These are phyloP conservation scores for Drosophila kanekoi DNA, from an alignment of 2,888 invertebrate genomes.

Conservation along the genomic window DNA sequence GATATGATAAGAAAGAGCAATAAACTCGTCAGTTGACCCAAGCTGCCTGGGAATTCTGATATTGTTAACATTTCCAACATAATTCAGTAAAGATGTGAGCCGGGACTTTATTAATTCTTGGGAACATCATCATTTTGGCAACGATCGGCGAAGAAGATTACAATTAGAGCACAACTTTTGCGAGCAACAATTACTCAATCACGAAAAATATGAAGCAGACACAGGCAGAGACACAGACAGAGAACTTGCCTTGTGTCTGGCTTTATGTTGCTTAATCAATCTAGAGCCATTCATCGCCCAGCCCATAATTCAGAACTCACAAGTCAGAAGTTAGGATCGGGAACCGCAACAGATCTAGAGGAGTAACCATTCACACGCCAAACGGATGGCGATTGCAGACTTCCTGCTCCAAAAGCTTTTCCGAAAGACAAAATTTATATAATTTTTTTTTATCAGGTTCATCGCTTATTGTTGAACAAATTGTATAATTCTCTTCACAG, in stretches of 20 bases:
- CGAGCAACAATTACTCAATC: slow-evolving; percentile 62
- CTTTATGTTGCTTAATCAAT: slow-evolving; percentile 56
- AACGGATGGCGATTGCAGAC: slow-evolving; percentile 68
- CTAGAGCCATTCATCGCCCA: slow-evolving; percentile 23
- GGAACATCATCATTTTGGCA: slow-evolving; percentile 62
- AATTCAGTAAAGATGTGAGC: slow-evolving; percentile 23
- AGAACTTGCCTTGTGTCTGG: slow-evolving; percentile 25
- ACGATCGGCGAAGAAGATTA: slow-evolving; percentile 56
- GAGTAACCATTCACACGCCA: slow-evolving; percentile 65
- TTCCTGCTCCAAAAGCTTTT: slow-evolving; percentile 68
- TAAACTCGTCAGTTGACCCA: slow-evolving; percentile 47
- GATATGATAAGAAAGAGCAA: slow-evolving; percentile 61
- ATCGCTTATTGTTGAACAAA: slow-evolving; percentile 64
- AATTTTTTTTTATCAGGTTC: slow-evolving; percentile 72
- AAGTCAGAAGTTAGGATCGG: slow-evolving; percentile 25
- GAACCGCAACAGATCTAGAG: slow-evolving; percentile 22
- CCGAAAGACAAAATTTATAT: slow-evolving; percentile 70
- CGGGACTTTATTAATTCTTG: slow-evolving; percentile 41
- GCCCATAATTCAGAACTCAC: slow-evolving; percentile 25
- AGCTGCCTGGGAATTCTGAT: slow-evolving; percentile 23
- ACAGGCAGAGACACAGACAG: neutral
- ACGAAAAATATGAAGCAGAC: slow-evolving; percentile 9
- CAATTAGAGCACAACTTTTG: slow-evolving; percentile 68
- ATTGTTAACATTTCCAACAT: slow-evolving; percentile 31
- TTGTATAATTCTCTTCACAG: slow-evolving; percentile 68